A percentile compares a stretch with the other conserved stretches of the same genome.
phyloP scores from a whole-genome alignment of 2,113 vertebrate genomes.

The Brachyistius frenatus region DNA sequence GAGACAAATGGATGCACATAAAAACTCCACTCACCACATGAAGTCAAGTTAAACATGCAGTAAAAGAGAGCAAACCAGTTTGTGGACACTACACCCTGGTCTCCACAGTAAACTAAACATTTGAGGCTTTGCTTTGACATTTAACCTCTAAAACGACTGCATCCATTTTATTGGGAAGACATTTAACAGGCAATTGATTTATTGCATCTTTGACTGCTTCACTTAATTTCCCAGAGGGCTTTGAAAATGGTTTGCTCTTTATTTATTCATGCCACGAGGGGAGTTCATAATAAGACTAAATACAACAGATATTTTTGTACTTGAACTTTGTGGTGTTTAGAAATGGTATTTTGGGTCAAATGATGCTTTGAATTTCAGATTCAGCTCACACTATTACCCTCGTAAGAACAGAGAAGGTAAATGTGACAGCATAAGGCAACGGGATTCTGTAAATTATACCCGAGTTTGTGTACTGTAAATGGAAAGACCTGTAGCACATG shows the following conservation, averaged over 20 bases:
- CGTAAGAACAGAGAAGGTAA: background rate
- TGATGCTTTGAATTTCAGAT: background rate
- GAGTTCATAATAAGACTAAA: constrained; percentile 18
- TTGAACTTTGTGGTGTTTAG: background rate
- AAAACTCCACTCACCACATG: background rate
- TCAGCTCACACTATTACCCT: background rate
- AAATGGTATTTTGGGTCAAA: background rate
- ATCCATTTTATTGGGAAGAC: background rate
- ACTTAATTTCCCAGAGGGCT: constrained; percentile 51
- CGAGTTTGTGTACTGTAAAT: too few relatives aligned
- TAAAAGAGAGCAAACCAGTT: background rate
- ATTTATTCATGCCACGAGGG: constrained; percentile 37
- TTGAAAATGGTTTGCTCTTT: constrained; percentile 31
- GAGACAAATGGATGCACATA: background rate
- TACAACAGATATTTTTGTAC: background rate
- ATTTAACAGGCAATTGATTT: constrained; percentile 34
- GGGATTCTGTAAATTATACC: background rate
- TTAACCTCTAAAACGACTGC: constrained; percentile 23
- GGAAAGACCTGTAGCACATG: too few relatives aligned
- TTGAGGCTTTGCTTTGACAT: background rate
- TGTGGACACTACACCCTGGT: background rate
- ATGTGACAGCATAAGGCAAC: background rate
- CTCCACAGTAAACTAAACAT: too few relatives aligned
- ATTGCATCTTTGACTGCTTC: constrained; percentile 29
- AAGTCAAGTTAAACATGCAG: background rate